Evolutionary conservation across 2,797 vertebrate genomes (phyloP), one percentile per base, ranked within the genome.

Genomic region (Forpus xanthops): DNA sequence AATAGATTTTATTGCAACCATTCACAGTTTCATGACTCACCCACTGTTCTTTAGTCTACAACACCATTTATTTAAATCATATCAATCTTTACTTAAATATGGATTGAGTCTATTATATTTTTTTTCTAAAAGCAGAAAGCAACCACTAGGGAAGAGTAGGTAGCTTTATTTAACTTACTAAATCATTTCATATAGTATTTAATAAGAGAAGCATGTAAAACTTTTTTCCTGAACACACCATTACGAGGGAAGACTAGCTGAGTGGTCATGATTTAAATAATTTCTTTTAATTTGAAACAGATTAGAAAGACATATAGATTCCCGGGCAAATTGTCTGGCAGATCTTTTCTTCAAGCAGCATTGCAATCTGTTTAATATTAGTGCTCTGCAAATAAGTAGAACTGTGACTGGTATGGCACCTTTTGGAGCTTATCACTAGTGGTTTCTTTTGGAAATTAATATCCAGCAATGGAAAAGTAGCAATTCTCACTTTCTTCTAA

Each of bases 271-370:
- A 76, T 76, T 89, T 91, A 84, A 92, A 88, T 91, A 3, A 92
- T 94, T 95, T 93, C 14, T 91, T 95, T 94, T 95, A 96, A 96
- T 80, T 94, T 24, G 35, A 20, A 96, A 87, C 89, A 96, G 66
- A 50, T 90, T 94, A 94, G 21, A 87, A 94, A 93, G 74, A 78
- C 75, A 21, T 47, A 39, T 11, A 76, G 24, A 53, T 77, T 96
- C 47, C 31, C 27, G 83, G 35, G 73, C 55, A 89, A 68, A 78
- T 7, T 92, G 35, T 45, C 9, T 85, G 64, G 41, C 73, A 83
- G 52, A 23, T 89, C 70, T 62, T 79, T 73, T 93, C 68, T 83
- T 79, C 74, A 86, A 35, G 31, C 33, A 52, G 37, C 50, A 47
- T 37, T 82, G 23, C 55, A 88, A 78, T 75, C 62, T 86, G 39